Base-by-base conservation (phyloP, 1,140 invertebrate species). In the Drosophila nikananu region DNA sequence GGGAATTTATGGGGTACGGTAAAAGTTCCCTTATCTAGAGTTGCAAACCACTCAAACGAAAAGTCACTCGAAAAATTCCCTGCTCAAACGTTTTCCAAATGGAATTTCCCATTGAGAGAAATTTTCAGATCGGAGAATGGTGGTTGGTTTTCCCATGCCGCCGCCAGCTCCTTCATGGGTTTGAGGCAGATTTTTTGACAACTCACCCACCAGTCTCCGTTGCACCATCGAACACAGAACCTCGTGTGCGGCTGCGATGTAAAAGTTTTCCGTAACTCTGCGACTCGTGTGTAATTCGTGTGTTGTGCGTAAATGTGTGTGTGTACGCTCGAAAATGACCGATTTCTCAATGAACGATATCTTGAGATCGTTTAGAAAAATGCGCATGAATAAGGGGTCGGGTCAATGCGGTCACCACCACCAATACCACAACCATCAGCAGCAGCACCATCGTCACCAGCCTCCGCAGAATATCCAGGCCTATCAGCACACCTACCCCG, bases 131-230 rank as follows among this genome's bases (percentile, higher is more conserved):
- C 72, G 57, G n/a, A n/a, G n/a, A 83, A 48, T 70, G 86, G 79
- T 86, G 83, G 82, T 80, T 91, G 68, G 59, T 89, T 89, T 81
- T 58, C 52, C 72, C 72, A 62, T 46, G 27, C 46, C 46, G 13
- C 44, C 21, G 41, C 30, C 62, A 52, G 52, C 64, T 76, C 68
- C 59, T 51, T 58, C 54, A 66, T 71, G 41, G 81, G 74, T 79
- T 83, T 70, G 61, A 76, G 60, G 82, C 72, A 39, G 57, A 86
- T 48, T 87, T 91, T 84, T 77, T 64, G 83, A 75, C 75, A 83
- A 82, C 87, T 86, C 91, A 90, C 82, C 87, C 91, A 89, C 84
- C 91, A 92, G 87, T 92, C 84, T 80, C 64, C 65, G 68, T 64
- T 59, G 71, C 75, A 84, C 84, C 81, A 86, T 80, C 83, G 73